Evolutionary conservation across 2,797 vertebrate genomes (phyloP).

Genomic region (Crocidura indochinensis): DNA sequence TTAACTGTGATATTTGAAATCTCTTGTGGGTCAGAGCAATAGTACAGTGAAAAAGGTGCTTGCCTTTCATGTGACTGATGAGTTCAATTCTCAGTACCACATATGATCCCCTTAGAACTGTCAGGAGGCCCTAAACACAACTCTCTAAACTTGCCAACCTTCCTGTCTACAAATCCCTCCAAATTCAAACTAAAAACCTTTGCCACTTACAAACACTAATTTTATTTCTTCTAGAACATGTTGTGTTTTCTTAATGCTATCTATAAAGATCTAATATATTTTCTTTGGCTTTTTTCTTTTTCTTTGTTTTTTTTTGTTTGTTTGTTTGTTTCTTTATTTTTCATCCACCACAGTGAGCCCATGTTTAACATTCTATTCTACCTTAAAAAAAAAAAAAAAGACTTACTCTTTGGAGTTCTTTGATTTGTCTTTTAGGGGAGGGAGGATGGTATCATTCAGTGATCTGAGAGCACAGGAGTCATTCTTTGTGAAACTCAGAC

Average conservation of each 20-base stretch:
- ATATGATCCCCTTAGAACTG: too few relatives aligned
- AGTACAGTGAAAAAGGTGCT: too few relatives aligned
- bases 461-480: too few relatives aligned
- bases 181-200: constrained; percentile 1
- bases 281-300: neutral
- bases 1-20: neutral
- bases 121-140: neutral
- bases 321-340: neutral
- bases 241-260: constrained; percentile 63
- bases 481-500: too few relatives aligned
- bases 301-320: too few relatives aligned
- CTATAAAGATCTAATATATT: constrained; percentile 56
- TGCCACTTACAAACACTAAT: constrained; percentile 38
- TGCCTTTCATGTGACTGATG: too few relatives aligned
- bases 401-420: constrained; percentile 43
- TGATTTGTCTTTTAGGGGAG: neutral
- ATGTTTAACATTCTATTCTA: constrained; percentile 37
- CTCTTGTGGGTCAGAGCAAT: neutral
- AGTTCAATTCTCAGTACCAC: too few relatives aligned
- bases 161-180: too few relatives aligned
- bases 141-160: too few relatives aligned
- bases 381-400: constrained; percentile 47
- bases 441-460: too few relatives aligned
- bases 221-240: constrained; percentile 58
- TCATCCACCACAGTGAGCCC: constrained; percentile 15